Evolutionary conservation across 2,113 vertebrate species (phyloP).

Genomic region (Mus pahari): DNA sequence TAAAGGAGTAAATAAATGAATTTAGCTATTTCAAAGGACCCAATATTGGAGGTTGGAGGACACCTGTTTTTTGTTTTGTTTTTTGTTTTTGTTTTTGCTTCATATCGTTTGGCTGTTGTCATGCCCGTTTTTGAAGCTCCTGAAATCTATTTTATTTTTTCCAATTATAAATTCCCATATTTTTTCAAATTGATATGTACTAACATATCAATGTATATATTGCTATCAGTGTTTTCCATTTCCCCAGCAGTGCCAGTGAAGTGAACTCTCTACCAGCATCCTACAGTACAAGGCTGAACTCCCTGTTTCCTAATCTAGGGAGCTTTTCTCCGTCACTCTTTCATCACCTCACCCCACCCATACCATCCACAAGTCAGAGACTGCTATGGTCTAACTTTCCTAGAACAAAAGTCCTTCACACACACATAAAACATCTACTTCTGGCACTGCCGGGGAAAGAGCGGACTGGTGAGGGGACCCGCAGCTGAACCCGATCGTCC

Average conservation of each 20-base stretch:
- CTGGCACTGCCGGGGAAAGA: too few relatives aligned
- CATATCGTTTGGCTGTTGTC: neutral
- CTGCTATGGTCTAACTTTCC: neutral
- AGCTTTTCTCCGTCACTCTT: constrained; percentile 52
- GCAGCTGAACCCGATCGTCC: too few relatives aligned
- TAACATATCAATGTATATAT: too few relatives aligned
- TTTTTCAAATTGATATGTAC: neutral
- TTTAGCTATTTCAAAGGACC: neutral
- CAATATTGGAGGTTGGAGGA: neutral
- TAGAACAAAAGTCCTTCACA: constrained; percentile 69
- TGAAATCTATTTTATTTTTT: neutral
- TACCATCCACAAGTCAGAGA: constrained; percentile 40
- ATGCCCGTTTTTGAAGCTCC: neutral
- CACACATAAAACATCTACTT: constrained; percentile 26
- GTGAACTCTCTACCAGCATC: neutral
- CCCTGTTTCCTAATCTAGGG: constrained; percentile 58
- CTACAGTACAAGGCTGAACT: neutral
- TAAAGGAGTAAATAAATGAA: neutral
- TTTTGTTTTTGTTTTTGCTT: too few relatives aligned
- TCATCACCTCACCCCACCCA: constrained; percentile 16
- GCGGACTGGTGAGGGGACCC: too few relatives aligned
- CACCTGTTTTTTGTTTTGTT: neutral
- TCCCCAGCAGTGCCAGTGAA: neutral
- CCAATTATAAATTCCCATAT: neutral
- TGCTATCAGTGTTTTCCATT: neutral